Evolutionary conservation across 2,888 invertebrate species (phyloP).

Genomic region (Calliscelio sp.): DNA sequence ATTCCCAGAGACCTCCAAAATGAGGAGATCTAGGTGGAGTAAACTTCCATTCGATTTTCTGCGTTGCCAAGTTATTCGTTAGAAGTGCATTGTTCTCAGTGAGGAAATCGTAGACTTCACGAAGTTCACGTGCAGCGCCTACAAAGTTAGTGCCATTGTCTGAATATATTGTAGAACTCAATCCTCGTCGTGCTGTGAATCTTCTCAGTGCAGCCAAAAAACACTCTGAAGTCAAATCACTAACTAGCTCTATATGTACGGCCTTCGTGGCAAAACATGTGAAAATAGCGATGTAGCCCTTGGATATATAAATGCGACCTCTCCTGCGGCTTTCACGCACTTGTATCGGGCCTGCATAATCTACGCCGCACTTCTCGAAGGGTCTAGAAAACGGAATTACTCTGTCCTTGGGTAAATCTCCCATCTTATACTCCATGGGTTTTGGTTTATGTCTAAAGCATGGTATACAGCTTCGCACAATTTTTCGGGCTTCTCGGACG

Average conservation of each 20-base stretch:
- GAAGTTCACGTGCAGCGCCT: neutral
- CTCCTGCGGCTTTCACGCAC: constrained; percentile 53
- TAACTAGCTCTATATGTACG: constrained; percentile 55
- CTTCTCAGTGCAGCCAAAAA: neutral
- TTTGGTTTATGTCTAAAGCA: neutral
- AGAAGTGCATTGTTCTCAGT: neutral
- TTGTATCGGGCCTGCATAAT: constrained; percentile 70
- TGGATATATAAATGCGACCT: constrained; percentile 36
- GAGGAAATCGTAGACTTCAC: constrained; percentile 26
- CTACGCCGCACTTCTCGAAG: neutral
- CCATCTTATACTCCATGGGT: neutral
- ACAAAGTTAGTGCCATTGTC: neutral
- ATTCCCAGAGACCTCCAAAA: neutral
- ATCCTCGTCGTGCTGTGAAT: neutral
- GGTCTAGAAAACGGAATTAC: neutral
- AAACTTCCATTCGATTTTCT: neutral
- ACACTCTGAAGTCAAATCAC: neutral
- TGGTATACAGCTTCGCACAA: neutral
- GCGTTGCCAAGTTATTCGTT: neutral
- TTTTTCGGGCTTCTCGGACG: neutral
- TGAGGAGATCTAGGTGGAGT: neutral
- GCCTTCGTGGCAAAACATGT: constrained; percentile 73
- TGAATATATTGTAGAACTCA: neutral
- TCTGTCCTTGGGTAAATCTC: neutral
- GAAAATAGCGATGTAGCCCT: constrained; percentile 74